Percentiles rank a stretch among this genome's conserved stretches.
Evolutionary conservation across 1,140 invertebrate species (phyloP).

Genomic region (Trigoniulus corallinus): DNA sequence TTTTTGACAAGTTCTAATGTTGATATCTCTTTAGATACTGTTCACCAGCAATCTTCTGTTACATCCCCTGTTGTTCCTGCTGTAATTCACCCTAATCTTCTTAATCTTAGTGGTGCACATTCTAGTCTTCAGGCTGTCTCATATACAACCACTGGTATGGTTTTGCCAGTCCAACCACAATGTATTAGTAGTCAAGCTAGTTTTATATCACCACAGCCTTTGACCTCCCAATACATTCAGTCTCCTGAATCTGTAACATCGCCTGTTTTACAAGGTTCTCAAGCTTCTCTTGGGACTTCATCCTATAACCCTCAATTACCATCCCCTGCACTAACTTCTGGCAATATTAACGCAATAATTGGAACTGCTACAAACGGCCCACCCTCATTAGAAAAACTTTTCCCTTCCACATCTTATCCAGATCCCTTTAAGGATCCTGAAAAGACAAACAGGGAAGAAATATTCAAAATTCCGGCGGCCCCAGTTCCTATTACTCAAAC

Average conservation of each 20-base stretch:
- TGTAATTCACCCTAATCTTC: not conserved
- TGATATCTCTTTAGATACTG: not conserved
- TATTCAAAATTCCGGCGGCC: conserved; percentile 21
- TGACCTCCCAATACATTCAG: not conserved
- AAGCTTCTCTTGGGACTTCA: too few relatives aligned
- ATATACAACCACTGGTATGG: not conserved
- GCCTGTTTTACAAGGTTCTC: too few relatives aligned
- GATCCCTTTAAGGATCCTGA: conserved; percentile 28
- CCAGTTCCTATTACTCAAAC: not conserved
- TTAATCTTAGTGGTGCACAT: not conserved
- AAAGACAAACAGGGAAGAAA: not conserved
- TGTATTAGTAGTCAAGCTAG: not conserved
- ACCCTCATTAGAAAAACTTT: conserved; percentile 10
- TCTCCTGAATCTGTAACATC: not conserved
- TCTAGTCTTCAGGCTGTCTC: not conserved
- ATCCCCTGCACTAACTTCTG: too few relatives aligned
- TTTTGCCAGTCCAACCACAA: not conserved
- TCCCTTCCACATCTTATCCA: conserved; percentile 29
- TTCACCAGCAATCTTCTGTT: not conserved
- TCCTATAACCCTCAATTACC: too few relatives aligned
- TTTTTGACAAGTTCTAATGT: too few relatives aligned
- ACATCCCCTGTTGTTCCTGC: not conserved
- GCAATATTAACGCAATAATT: too few relatives aligned
- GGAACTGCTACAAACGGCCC: not conserved
- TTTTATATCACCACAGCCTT: not conserved